Percentiles rank a stretch among this genome's conserved stretches.
phyloP scores from a whole-genome alignment of 2,113 vertebrate species.

The Corythornis cristatus region DNA sequence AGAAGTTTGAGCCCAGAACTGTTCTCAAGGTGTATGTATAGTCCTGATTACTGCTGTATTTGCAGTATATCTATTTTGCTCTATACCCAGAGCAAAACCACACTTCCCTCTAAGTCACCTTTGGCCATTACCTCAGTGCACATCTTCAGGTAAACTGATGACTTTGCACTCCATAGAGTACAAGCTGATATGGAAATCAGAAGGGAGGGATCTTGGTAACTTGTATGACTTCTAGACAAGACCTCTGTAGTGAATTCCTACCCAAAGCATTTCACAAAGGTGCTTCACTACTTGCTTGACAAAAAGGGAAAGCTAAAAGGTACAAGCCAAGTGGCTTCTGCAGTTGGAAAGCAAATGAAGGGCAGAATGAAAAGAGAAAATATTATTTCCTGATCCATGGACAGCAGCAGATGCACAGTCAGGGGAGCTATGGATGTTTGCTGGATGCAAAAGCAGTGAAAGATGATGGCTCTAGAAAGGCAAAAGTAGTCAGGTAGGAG shows the following conservation, averaged over 20 bases:
- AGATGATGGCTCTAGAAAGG: slow-evolving; percentile 29
- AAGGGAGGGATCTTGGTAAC: background rate
- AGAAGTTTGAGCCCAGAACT: background rate
- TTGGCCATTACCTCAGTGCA: background rate
- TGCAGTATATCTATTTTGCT: background rate
- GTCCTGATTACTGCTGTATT: background rate
- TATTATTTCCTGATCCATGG: background rate
- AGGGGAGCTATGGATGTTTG: background rate
- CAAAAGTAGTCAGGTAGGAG: background rate
- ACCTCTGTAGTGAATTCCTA: background rate
- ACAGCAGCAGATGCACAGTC: background rate
- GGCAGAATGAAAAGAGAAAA: background rate
- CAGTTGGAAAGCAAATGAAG: background rate
- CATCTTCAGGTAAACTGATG: background rate
- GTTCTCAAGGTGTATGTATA: background rate
- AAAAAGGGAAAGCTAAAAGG: background rate
- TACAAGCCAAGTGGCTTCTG: background rate
- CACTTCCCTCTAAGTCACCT: background rate
- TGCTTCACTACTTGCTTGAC: background rate
- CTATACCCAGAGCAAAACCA: background rate
- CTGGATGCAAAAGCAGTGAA: slow-evolving; percentile 15
- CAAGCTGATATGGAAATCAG: background rate
- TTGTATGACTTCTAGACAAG: background rate
- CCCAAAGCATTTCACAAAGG: background rate
- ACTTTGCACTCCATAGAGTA: background rate